Percentiles rank a stretch among this genome's conserved stretches.
These are phyloP conservation scores for Mystacornis crossleyi DNA, from an alignment of 2,113 vertebrate genomes.

Conservation along the genomic window DNA sequence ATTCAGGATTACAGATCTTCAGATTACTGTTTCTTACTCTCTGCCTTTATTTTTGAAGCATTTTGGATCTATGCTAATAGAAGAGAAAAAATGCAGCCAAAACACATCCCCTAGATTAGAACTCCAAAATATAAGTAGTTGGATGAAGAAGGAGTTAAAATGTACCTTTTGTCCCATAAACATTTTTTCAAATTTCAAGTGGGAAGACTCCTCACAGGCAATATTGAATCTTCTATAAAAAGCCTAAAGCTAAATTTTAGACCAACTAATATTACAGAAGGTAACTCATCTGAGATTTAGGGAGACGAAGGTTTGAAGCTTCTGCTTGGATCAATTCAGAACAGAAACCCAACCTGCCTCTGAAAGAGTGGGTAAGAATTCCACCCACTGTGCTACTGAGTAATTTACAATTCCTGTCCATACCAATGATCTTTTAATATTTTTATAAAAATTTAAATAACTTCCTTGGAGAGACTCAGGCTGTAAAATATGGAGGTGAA, in stretches of 20 bases:
- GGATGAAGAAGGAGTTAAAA: neutral
- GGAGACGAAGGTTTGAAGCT: neutral
- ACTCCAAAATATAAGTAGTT: neutral
- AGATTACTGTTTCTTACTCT: neutral
- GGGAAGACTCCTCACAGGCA: neutral
- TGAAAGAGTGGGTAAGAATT: neutral
- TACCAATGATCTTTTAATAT: neutral
- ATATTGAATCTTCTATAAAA: neutral
- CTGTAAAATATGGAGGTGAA: neutral
- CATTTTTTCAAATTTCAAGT: neutral
- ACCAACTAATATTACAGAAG: neutral
- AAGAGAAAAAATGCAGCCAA: neutral
- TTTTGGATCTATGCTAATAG: fast-evolving
- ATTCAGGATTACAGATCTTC: neutral
- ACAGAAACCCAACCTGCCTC: neutral
- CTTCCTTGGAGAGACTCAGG: neutral
- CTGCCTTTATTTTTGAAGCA: neutral
- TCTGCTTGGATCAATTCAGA: neutral
- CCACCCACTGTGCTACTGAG: neutral
- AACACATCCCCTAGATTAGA: neutral
- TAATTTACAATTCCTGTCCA: neutral
- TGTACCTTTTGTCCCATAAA: neutral
- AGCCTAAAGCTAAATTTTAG: neutral
- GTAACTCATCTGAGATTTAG: neutral
- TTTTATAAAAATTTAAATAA: neutral